Percentiles rank a stretch among this genome's conserved stretches.
These are phyloP conservation scores for Gnathonemus echidnorhynchus DNA, from an alignment of 2,113 vertebrate genomes.

Conservation along the genomic window DNA sequence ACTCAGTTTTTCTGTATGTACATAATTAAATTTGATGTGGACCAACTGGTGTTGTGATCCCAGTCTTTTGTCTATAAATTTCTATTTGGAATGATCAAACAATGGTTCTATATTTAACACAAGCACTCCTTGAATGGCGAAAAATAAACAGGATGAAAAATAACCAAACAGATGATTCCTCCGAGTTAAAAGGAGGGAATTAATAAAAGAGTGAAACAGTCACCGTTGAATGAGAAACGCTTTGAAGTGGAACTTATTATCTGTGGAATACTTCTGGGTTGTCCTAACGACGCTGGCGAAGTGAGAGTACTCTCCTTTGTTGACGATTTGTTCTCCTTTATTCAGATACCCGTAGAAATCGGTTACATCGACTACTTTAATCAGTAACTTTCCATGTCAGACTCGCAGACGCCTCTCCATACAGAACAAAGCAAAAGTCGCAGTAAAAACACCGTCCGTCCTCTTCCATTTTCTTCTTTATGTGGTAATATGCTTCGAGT, in stretches of 20 bases:
- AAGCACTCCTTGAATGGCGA: conserved; percentile 84
- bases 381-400: conserved; percentile 92
- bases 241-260: conserved; percentile 99
- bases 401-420: conserved; percentile 94
- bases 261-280: conserved; percentile 92
- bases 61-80: conserved; percentile 55
- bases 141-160: conserved; percentile 96
- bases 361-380: conserved; percentile 91
- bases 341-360: conserved; percentile 90
- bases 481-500: conserved; percentile 54
- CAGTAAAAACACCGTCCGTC: conserved; percentile 60
- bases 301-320: conserved; percentile 94
- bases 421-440: conserved; percentile 75
- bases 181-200: conserved; percentile 76
- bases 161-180: conserved; percentile 87
- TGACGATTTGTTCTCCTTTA: conserved; percentile 99
- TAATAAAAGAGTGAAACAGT: conserved; percentile 91
- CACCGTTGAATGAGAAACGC: conserved; percentile 85
- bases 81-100: conserved; percentile 59
- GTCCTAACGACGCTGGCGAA: conserved; percentile 97
- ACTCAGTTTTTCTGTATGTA: neutral
- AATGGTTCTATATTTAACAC: conserved; percentile 87
- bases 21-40: conserved; percentile 32
- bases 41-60: conserved; percentile 30
- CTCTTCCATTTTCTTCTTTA: conserved; percentile 54